Percentiles rank a stretch among this genome's conserved stretches.
Evolutionary conservation across 2,888 invertebrate species (phyloP).

Genomic region (Macaria notata): DNA sequence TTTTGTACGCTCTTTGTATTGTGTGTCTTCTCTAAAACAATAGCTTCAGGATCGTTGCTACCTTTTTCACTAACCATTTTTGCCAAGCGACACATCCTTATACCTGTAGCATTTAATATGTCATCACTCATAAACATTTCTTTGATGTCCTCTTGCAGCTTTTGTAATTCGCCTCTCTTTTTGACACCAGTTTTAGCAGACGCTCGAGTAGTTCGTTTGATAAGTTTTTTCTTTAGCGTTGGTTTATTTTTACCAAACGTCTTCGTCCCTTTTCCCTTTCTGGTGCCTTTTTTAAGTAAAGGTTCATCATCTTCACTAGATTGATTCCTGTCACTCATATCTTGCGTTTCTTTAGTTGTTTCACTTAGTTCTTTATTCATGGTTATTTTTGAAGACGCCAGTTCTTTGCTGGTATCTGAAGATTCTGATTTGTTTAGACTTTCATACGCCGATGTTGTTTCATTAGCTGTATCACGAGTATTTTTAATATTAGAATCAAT

Average conservation of each 20-base stretch:
- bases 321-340: slow-evolving; percentile 1
- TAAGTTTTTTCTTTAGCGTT: slow-evolving; percentile 8
- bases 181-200: slow-evolving; percentile 6
- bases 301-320: slow-evolving; percentile 20
- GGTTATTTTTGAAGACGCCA: neutral
- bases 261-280: slow-evolving; percentile 12
- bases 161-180: slow-evolving; percentile 76
- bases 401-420: slow-evolving; percentile 1
- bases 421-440: no score
- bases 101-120: slow-evolving; percentile 83
- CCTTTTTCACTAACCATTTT: slow-evolving; percentile 71
- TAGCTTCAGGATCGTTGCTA: slow-evolving; percentile 40
- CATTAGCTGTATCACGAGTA: no score
- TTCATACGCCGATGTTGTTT: no score
- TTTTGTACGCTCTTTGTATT: slow-evolving; percentile 17
- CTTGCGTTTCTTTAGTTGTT: neutral
- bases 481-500: no score
- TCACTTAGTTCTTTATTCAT: neutral
- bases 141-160: slow-evolving; percentile 86
- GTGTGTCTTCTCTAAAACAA: slow-evolving; percentile 38
- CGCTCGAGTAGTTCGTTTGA: neutral
- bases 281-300: slow-evolving; percentile 4
- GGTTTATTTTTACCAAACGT: slow-evolving; percentile 13
- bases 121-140: slow-evolving; percentile 87
- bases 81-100: slow-evolving; percentile 84